These are phyloP conservation scores for Aphaenogaster ashmeadi DNA, from an alignment of 1,140 invertebrate genomes.

Conservation along the genomic window DNA sequence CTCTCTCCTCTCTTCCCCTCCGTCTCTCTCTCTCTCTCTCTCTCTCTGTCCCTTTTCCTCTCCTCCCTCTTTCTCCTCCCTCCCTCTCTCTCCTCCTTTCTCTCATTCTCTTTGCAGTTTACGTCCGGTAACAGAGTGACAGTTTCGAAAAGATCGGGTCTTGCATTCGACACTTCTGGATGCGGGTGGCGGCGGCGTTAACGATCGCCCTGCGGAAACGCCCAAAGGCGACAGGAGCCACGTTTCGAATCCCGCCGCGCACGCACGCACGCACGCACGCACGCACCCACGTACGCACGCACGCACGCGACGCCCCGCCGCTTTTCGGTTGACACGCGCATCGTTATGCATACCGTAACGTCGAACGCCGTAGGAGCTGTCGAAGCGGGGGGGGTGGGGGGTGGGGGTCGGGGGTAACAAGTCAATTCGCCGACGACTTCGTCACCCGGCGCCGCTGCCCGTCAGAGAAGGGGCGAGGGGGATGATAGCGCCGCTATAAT, in stretches of 20 bases:
- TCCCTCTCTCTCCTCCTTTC: neutral
- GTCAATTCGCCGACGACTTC: constrained; percentile 47
- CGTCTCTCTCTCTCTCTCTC: too few relatives aligned
- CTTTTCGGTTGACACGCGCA: constrained; percentile 38
- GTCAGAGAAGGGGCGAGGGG: constrained; percentile 3
- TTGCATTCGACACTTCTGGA: constrained; percentile 50
- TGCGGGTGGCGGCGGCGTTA: constrained; percentile 73
- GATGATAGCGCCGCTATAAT: constrained; percentile 3
- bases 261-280: neutral
- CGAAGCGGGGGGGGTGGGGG: neutral
- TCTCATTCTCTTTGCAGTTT: neutral
- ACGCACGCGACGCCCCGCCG: constrained; percentile 19
- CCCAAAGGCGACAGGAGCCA: constrained; percentile 73
- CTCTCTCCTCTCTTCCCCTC: too few relatives aligned
- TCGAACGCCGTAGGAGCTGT: neutral
- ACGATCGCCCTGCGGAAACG: constrained; percentile 84
- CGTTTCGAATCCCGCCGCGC: constrained; percentile 56
- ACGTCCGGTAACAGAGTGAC: neutral
- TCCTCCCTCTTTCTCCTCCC: neutral
- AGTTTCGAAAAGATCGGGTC: constrained; percentile 45
- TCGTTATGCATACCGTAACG: constrained; percentile 36
- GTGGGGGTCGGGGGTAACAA: constrained; percentile 5
- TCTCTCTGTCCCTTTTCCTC: neutral
- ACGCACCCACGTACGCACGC: neutral
- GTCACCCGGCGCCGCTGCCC: neutral